Conservation (phyloP, 2,113 vertebrate species). For the Riparia riparia region DNA sequence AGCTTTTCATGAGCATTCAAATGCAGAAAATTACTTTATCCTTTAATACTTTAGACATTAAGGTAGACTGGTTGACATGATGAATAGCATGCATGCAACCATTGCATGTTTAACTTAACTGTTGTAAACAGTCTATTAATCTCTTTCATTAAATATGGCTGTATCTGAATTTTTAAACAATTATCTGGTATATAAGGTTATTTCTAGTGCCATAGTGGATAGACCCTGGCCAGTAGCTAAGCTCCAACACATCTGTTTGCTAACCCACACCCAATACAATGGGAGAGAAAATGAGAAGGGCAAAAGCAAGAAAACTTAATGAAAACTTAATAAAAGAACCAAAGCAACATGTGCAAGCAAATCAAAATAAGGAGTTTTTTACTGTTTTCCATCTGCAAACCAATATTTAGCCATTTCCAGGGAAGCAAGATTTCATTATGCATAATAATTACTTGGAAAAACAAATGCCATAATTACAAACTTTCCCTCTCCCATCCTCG, state of each 20-base stretch:
- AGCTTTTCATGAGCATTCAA: neutral
- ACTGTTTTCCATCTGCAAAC: neutral
- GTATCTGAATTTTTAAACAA: neutral
- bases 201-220: neutral
- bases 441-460: neutral
- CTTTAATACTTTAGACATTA: neutral
- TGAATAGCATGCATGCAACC: neutral
- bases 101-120: neutral
- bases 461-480: neutral
- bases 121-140: constrained; percentile 3
- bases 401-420: neutral
- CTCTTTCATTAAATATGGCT: neutral
- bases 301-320: neutral
- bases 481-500: neutral
- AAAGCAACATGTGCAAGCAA: neutral
- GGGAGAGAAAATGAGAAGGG: neutral
- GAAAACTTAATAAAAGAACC: neutral
- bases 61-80: neutral
- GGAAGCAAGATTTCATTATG: neutral
- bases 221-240: neutral
- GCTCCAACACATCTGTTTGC: accelerated
- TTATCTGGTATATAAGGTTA: neutral
- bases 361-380: neutral
- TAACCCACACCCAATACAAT: neutral
- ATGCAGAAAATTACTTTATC: constrained; percentile 11